phyloP scores from a whole-genome alignment of 2,113 vertebrate genomes.

The Gallinago jamesoni region DNA sequence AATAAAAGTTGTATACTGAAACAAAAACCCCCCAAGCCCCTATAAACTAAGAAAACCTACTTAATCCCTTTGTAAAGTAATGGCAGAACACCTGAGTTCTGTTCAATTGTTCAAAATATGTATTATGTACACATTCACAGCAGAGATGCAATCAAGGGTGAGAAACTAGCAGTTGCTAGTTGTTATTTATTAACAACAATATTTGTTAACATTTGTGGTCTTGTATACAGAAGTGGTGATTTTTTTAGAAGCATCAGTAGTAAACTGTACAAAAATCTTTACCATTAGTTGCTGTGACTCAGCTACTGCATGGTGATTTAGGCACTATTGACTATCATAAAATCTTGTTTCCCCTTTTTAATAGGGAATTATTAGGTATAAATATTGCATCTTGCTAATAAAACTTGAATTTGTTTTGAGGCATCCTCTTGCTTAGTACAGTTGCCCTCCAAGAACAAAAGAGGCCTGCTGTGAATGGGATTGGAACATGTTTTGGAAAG shows the following conservation, averaged over 20 bases:
- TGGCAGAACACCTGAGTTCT: not conserved
- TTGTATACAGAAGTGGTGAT: no score
- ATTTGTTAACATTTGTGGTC: no score
- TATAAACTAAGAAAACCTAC: not conserved
- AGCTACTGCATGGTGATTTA: not conserved
- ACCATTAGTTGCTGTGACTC: not conserved
- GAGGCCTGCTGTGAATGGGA: not conserved
- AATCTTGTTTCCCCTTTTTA: not conserved
- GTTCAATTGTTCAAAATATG: not conserved
- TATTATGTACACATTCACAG: not conserved
- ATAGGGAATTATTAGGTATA: not conserved
- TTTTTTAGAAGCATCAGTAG: not conserved
- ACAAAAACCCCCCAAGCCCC: not conserved
- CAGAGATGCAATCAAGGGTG: not conserved
- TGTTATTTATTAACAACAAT: no score
- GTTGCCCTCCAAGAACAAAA: not conserved
- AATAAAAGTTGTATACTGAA: not conserved
- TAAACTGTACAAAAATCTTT: not conserved
- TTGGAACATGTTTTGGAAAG: not conserved
- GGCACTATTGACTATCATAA: not conserved
- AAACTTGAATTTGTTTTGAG: not conserved
- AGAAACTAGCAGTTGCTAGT: no score
- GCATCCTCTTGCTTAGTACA: not conserved
- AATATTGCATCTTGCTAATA: not conserved
- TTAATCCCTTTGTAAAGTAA: not conserved